Conservation (phyloP, 2,113 vertebrate species). For the Saguinus imperator region DNA sequence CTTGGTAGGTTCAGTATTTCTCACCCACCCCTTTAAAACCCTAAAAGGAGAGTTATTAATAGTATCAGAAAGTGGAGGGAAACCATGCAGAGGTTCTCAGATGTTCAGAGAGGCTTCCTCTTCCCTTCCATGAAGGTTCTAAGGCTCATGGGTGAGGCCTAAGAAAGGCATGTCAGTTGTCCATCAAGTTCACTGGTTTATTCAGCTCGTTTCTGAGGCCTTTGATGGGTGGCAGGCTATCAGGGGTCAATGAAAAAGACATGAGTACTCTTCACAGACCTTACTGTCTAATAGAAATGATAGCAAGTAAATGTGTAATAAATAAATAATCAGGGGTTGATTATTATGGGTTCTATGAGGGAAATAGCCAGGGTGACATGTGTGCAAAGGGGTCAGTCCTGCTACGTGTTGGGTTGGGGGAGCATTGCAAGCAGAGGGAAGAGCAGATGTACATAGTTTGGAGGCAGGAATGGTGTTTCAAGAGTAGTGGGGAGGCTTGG, state of each 20-base stretch:
- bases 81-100: background rate
- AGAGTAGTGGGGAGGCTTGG: background rate
- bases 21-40: background rate
- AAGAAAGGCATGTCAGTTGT: background rate
- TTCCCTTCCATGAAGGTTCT: fast-evolving
- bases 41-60: background rate
- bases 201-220: background rate
- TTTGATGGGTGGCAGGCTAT: background rate
- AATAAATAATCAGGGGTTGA: background rate
- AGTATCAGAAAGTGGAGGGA: background rate
- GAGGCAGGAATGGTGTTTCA: background rate
- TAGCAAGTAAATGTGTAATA: background rate
- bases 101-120: background rate
- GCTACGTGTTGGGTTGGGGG: background rate
- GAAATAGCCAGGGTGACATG: background rate
- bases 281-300: too few species aligned
- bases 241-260: background rate
- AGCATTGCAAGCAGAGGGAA: background rate
- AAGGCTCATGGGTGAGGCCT: background rate
- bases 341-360: fast-evolving
- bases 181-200: background rate
- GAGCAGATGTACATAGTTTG: background rate
- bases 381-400: background rate
- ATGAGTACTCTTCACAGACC: background rate
- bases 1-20: background rate